Percentiles rank a stretch among this genome's conserved stretches.
Conservation (phyloP, 2,113 vertebrate species). For the Ciconia stormi region DNA sequence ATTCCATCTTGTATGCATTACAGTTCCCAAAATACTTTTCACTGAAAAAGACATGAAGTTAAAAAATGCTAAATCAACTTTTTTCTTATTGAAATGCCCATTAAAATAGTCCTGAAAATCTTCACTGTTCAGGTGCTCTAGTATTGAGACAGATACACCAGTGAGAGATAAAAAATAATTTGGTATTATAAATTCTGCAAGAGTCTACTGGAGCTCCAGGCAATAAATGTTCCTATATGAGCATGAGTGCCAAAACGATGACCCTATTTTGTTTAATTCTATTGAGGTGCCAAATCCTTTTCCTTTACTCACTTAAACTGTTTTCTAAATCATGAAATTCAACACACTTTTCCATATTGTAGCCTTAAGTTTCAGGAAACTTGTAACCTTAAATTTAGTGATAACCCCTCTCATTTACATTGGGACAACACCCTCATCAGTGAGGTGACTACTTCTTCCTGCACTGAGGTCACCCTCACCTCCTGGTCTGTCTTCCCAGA, state of each 20-base stretch:
- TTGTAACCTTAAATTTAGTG: not conserved
- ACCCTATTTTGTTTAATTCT: not conserved
- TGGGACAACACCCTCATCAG: not conserved
- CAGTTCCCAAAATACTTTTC: not conserved
- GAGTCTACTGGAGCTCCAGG: not conserved
- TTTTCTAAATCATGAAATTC: not conserved
- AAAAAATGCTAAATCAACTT: not conserved
- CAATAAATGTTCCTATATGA: not conserved
- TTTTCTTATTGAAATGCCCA: not conserved
- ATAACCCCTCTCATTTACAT: not conserved
- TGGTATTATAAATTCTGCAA: not conserved
- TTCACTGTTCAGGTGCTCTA: not conserved
- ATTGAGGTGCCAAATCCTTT: not conserved
- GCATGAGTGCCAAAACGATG: not conserved
- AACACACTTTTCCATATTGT: not conserved
- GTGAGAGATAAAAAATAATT: not conserved
- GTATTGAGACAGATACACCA: not conserved
- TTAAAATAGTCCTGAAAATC: not conserved
- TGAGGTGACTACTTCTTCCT: not conserved
- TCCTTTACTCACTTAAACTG: not conserved
- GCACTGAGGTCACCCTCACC: not conserved
- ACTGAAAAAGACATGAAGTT: not conserved
- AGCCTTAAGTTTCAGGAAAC: not conserved
- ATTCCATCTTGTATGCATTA: not conserved
- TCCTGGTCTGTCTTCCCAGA: not conserved